Evolutionary conservation across 2,113 vertebrate species (phyloP).

Genomic region (Zapus hudsonius): DNA sequence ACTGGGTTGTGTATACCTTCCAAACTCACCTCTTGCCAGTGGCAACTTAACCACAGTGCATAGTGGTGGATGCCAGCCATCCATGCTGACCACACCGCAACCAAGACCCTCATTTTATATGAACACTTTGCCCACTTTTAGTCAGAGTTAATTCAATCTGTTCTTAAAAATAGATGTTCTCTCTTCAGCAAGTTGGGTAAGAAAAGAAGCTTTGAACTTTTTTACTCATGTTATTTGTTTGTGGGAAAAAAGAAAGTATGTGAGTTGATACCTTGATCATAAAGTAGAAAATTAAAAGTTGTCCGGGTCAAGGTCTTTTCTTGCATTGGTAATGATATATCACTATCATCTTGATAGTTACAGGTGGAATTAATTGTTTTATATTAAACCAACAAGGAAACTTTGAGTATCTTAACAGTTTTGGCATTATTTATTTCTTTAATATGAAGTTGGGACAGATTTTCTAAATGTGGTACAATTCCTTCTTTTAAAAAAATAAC

Average conservation of each 20-base stretch:
- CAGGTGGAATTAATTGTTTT: neutral
- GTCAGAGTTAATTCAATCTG: neutral
- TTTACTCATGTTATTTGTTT: neutral
- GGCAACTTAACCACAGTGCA: neutral
- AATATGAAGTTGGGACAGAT: neutral
- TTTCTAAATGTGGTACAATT: constrained; percentile 33
- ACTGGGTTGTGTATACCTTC: fast-evolving
- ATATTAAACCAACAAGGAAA: neutral
- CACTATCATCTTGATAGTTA: neutral
- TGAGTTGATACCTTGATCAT: neutral
- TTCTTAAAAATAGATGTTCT: neutral
- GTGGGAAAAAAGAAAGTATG: neutral
- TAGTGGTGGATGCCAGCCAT: neutral
- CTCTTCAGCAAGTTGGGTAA: neutral
- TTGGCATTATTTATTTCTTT: constrained; percentile 25
- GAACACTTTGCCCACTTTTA: neutral
- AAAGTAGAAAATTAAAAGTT: neutral
- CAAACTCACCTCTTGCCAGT: neutral
- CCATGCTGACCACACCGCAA: no score
- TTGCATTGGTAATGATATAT: neutral
- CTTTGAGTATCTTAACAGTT: neutral
- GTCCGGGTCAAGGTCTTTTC: neutral
- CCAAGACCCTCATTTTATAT: neutral
- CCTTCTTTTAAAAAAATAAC: constrained; percentile 28
- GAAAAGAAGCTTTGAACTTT: constrained; percentile 16